Percentiles rank a stretch among this genome's conserved stretches.
Evolutionary conservation across 1,140 invertebrate genomes (phyloP).

Genomic region (Spodoptera litura): DNA sequence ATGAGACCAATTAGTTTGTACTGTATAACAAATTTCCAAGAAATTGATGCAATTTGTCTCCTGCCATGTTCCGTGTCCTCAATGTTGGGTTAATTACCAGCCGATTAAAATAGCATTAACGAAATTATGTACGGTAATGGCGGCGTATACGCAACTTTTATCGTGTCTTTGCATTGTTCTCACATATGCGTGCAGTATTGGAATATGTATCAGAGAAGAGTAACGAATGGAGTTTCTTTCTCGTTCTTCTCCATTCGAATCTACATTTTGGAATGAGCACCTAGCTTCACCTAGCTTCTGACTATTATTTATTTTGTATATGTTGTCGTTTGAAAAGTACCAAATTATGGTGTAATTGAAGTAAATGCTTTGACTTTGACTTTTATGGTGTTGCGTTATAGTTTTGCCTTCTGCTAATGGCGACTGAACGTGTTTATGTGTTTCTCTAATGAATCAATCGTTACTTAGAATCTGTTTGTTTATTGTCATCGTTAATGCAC

Average conservation of each 20-base stretch:
- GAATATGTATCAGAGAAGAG: too few relatives aligned
- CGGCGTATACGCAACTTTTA: constrained; percentile 33
- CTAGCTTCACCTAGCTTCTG: too few relatives aligned
- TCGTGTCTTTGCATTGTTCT: background rate
- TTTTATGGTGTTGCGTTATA: too few relatives aligned
- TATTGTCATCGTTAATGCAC: background rate
- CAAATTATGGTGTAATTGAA: too few relatives aligned
- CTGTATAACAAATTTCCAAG: constrained; percentile 43
- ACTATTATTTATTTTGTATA: too few relatives aligned
- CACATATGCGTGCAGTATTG: too few relatives aligned
- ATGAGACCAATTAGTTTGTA: constrained; percentile 39
- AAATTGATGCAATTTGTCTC: constrained; percentile 46
- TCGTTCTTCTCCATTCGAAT: too few relatives aligned
- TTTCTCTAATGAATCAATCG: constrained; percentile 25
- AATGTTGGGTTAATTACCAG: constrained; percentile 47
- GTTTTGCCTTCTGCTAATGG: constrained; percentile 1
- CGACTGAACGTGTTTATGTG: background rate
- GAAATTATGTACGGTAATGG: constrained; percentile 40
- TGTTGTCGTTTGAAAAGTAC: too few relatives aligned
- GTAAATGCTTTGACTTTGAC: too few relatives aligned
- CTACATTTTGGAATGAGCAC: too few relatives aligned
- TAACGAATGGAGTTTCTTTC: too few relatives aligned
- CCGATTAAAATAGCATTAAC: constrained; percentile 56
- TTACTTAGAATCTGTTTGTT: constrained; percentile 23
- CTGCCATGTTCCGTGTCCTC: constrained; percentile 37